A percentile compares a stretch with the other conserved stretches of the same genome.
Conservation (phyloP, 2,797 vertebrate genomes). For the Menidia menidia region DNA sequence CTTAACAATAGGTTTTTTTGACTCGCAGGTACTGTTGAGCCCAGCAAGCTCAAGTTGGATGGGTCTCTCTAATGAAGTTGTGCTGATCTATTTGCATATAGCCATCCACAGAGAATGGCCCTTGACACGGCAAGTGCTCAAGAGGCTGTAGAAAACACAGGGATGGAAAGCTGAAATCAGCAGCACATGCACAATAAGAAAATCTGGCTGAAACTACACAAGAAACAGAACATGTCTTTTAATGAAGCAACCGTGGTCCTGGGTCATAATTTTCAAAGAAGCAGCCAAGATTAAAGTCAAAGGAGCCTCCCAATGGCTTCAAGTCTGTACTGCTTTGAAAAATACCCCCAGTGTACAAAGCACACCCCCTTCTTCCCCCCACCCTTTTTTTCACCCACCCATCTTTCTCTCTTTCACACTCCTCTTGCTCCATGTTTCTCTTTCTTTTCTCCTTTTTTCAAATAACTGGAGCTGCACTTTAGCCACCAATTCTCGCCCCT, state of each 20-base stretch:
- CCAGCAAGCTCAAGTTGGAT: constrained; percentile 6
- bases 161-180: constrained; percentile 79
- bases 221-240: constrained; percentile 88
- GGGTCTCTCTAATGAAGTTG: constrained; percentile 42
- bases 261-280: constrained; percentile 90
- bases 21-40: constrained; percentile 16
- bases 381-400: constrained; percentile 65
- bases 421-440: constrained; percentile 74
- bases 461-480: constrained; percentile 85
- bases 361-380: constrained; percentile 43
- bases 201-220: constrained; percentile 88
- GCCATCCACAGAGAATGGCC: constrained; percentile 62
- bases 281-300: constrained; percentile 89
- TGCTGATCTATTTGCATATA: constrained; percentile 60
- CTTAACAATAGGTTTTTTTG: constrained; percentile 13
- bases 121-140: constrained; percentile 67
- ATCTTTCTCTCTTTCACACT: constrained; percentile 68
- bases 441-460: constrained; percentile 71
- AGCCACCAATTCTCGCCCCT: constrained; percentile 85
- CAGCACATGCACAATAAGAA: constrained; percentile 78
- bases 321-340: constrained; percentile 88
- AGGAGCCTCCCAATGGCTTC: constrained; percentile 89
- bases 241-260: constrained; percentile 89
- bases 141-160: constrained; percentile 59
- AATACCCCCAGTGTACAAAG: constrained; percentile 88